Evolutionary conservation across 1,140 invertebrate genomes (phyloP).

Genomic region (Reticulitermes speratus): DNA sequence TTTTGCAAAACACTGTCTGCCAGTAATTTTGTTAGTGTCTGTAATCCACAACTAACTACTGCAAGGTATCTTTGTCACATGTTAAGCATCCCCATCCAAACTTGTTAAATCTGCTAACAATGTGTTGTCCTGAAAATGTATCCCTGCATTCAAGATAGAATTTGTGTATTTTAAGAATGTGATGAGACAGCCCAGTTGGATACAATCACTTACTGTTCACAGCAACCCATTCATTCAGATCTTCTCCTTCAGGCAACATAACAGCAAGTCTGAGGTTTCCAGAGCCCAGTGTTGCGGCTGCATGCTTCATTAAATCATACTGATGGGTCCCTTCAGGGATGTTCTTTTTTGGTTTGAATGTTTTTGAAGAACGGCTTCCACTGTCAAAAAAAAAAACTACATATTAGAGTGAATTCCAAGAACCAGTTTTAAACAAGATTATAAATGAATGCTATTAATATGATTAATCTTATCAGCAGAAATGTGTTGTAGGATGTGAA

Average conservation of each 20-base stretch:
- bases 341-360: constrained; percentile 99
- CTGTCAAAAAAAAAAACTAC: constrained; percentile 16
- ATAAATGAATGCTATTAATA: too few relatives aligned
- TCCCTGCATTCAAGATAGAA: too few relatives aligned
- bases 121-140: too few relatives aligned
- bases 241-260: constrained; percentile 96
- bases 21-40: too few relatives aligned
- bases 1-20: too few relatives aligned
- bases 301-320: constrained; percentile 99
- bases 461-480: too few relatives aligned
- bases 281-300: constrained; percentile 95
- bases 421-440: too few relatives aligned
- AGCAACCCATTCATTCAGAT: constrained; percentile 99
- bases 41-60: too few relatives aligned
- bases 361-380: constrained; percentile 89
- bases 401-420: neutral
- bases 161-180: neutral
- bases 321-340: constrained; percentile 98
- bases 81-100: too few relatives aligned
- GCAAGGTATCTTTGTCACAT: too few relatives aligned
- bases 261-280: constrained; percentile 95
- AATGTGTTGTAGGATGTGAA: too few relatives aligned
- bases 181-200: neutral
- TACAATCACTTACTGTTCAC: constrained; percentile 84
- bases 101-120: too few relatives aligned